Evolutionary conservation across 2,888 invertebrate species (phyloP), one percentile per base, ranked within the genome.

Genomic region (Meiosimyza decipiens): DNA sequence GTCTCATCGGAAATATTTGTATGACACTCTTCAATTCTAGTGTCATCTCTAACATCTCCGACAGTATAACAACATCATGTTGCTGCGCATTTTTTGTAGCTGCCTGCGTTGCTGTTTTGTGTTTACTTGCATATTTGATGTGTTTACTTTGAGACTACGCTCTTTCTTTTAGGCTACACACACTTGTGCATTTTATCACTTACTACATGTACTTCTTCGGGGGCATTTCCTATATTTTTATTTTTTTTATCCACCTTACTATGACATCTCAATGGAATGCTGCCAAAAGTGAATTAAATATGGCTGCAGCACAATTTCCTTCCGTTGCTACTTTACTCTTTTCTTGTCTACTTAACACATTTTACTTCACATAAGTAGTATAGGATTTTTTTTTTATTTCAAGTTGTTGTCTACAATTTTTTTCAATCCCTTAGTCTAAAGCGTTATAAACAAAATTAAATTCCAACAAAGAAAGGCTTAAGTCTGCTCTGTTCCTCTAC

Each of bases 241-340:
- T 66, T 47, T 54, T 47, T 22, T 33, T 49, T 67, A 47, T 47
- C 67, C 18, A 63, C 40, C 57, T 47, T 13, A 13, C 15, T 47
- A 49, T 15, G 59, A 68, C 68, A 68, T 59, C 50, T 59, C 47
- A 57, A 57, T 68, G 68, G 68, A 68, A 59, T 57, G 57, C 59
- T 68, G 68, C 68, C 68, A 68, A 59, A 68, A 68, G 57, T 68
- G 68, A 68, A 68, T 68, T 59, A 68, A 68, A 64, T 64, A 64
- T 64, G 64, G 64, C 64, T 64, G 68, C 18, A 40, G 49, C 55
- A 18, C 40, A 16, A 16, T 28, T 59, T 57, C 50, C 59, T 64
- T n/a, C 57, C 68, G 50, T 57, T 28, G 66, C 55, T 13, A 18
- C 33, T 16, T 54, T 40, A 18, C 47, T 40, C 6, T 55, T 16